These are phyloP conservation scores for Euthynnus affinis DNA, from an alignment of 2,797 vertebrate species.

Conservation along the genomic window DNA sequence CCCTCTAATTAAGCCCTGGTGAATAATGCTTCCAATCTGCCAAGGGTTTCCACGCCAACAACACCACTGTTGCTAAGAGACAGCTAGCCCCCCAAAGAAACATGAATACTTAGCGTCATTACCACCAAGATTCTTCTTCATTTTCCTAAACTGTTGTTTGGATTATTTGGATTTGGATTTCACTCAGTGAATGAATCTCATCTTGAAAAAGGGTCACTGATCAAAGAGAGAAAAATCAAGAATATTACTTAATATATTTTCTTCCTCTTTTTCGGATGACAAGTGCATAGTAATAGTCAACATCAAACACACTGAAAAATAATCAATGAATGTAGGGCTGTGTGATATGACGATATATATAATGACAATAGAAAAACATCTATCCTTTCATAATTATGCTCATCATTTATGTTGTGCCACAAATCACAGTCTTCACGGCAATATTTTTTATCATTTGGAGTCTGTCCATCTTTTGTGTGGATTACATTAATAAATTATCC, in stretches of 20 bases:
- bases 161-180: slow-evolving; percentile 52
- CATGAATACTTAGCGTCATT: slow-evolving; percentile 62
- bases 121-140: slow-evolving; percentile 61
- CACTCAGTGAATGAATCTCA: slow-evolving; percentile 24
- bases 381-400: too few species aligned
- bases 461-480: too few species aligned
- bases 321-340: too few species aligned
- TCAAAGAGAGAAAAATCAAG: slow-evolving; percentile 41
- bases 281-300: slow-evolving; percentile 10
- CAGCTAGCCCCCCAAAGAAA: slow-evolving; percentile 47
- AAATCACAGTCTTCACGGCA: too few species aligned
- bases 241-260: slow-evolving; percentile 12
- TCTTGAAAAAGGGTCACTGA: slow-evolving; percentile 33
- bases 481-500: too few species aligned
- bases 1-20: slow-evolving; percentile 74
- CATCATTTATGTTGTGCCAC: too few species aligned
- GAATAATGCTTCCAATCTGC: slow-evolving; percentile 59
- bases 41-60: slow-evolving; percentile 45
- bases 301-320: slow-evolving; percentile 9
- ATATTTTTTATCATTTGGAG: too few species aligned
- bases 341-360: too few species aligned
- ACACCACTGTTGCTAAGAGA: slow-evolving; percentile 78
- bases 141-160: slow-evolving; percentile 60
- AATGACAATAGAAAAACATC: too few species aligned
- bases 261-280: neutral